phyloP scores from a whole-genome alignment of 2,113 vertebrate species.

The Dasypus novemcinctus region DNA sequence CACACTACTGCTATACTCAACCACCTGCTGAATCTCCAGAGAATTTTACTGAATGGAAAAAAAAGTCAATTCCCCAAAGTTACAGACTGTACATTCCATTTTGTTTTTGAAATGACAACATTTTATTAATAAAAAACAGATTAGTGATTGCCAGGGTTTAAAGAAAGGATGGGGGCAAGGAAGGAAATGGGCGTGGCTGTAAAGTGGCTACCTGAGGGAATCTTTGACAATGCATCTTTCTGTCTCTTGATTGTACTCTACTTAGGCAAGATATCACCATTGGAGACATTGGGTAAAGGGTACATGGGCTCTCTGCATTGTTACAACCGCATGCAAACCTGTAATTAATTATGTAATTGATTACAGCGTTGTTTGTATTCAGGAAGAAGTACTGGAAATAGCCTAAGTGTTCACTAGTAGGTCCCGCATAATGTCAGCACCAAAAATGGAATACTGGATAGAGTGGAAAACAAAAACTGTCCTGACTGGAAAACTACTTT shows the following conservation, averaged over 20 bases:
- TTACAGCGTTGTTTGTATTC: neutral
- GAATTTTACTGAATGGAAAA: neutral
- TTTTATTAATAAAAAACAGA: neutral
- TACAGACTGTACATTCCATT: neutral
- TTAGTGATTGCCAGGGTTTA: neutral
- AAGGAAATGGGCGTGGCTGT: neutral
- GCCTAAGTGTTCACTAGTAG: neutral
- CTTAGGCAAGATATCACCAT: neutral
- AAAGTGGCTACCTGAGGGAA: neutral
- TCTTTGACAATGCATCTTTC: neutral
- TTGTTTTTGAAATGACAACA: neutral
- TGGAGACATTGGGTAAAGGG: neutral
- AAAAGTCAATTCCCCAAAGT: neutral
- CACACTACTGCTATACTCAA: neutral
- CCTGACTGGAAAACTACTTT: neutral
- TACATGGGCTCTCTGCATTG: neutral
- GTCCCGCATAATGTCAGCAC: neutral
- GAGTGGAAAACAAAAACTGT: neutral
- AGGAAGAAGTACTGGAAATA: neutral
- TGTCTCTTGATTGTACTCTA: neutral
- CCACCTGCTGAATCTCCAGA: neutral
- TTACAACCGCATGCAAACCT: neutral
- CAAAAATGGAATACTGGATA: neutral
- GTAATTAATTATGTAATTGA: neutral
- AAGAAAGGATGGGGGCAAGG: neutral